Base-by-base conservation (phyloP, 2,888 invertebrate species). In the Clepsis dumicolana region DNA sequence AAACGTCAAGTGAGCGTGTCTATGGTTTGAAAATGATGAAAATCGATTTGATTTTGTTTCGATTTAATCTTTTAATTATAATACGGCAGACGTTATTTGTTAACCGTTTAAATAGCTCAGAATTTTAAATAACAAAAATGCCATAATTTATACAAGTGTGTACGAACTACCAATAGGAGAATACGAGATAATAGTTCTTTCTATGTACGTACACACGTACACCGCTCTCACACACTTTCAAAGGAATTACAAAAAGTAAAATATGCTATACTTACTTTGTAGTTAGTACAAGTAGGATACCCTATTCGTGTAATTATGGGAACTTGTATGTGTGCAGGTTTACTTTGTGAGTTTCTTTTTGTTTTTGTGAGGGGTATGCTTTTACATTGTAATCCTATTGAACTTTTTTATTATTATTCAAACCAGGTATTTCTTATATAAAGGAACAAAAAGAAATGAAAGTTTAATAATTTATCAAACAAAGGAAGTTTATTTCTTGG, bases 241-340 rank as follows among this genome's bases (percentile, higher is more conserved):
- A 38, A 62, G 53, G 54, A 62, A 62, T 48, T 62, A 56, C 62
- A 63, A 63, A 63, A 67, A 67, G 67, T 63, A 56, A 38, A 57
- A 21, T 50, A 29, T 62, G 44, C n/a, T 32, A 60, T 64, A 54
- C 21, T 41, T 35, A 63, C 56, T 57, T 63, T 57, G 67, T 67
- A 67, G 62, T 27, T 67, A 54, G 61, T 66, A 48, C 41, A 61
- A 65, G 62, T 56, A 54, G 27, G 44, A 57, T 67, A 62, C 67
- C 67, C 67, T 67, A 67, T 56, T 65, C 62, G 50, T 63, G 67
- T 67, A 67, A 67, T 67, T 63, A 67, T 27, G 21, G 27, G 29
- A 29, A 48, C 48, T 56, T 67, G 56, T 50, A 38, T 67, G 67
- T 62, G 62, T 67, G 67, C 57, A 62, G 50, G n/a, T 61, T 57